Conservation (phyloP, 2,888 invertebrate genomes). For the Tenthredo distinguenda region DNA sequence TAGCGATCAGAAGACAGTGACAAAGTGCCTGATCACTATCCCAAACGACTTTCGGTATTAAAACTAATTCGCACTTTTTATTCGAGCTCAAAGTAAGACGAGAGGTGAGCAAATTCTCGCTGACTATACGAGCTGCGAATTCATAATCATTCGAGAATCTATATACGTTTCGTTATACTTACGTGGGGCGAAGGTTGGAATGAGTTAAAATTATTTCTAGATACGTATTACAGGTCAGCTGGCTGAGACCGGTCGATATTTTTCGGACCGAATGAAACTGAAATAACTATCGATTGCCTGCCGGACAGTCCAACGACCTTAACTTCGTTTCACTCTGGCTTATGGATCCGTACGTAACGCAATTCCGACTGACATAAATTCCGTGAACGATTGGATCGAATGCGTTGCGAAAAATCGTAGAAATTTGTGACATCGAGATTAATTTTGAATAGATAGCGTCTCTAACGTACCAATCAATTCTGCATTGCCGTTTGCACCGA, state of each 20-base stretch:
- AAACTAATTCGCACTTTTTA: background rate
- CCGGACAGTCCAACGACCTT: slow-evolving; percentile 42
- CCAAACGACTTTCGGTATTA: slow-evolving; percentile 4
- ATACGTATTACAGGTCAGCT: background rate
- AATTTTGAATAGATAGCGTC: background rate
- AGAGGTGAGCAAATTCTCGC: background rate
- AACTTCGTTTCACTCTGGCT: background rate
- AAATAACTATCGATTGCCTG: slow-evolving; percentile 32
- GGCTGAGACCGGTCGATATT: slow-evolving; percentile 36
- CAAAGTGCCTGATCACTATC: slow-evolving; percentile 13
- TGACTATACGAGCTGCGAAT: background rate
- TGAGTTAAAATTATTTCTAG: background rate
- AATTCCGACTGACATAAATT: background rate
- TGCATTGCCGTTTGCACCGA: background rate
- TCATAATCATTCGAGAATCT: background rate
- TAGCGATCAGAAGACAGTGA: slow-evolving; percentile 14
- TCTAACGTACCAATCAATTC: background rate
- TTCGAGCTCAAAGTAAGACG: background rate
- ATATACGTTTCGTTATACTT: background rate
- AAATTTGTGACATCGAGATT: background rate
- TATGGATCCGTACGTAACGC: background rate
- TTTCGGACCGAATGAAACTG: slow-evolving; percentile 28
- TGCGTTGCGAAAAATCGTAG: background rate
- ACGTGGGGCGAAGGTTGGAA: too few species aligned
- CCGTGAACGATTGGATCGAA: too few species aligned